These are phyloP conservation scores for Pemphredon lugubris DNA, from an alignment of 2,888 invertebrate species.

Conservation along the genomic window DNA sequence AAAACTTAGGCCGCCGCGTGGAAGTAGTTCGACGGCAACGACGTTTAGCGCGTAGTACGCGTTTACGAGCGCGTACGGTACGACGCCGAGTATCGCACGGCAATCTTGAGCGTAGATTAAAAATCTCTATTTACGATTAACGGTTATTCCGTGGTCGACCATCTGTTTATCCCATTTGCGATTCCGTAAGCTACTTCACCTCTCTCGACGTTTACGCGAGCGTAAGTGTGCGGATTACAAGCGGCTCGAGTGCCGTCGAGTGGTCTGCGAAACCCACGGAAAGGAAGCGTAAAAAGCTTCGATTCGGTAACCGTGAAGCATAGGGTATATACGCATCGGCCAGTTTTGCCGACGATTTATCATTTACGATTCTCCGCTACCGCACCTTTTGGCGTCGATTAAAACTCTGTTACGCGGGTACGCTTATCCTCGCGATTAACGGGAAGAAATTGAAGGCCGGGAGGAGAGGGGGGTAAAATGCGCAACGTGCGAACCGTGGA, in stretches of 20 bases:
- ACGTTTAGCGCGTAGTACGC: too few relatives aligned
- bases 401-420: not conserved
- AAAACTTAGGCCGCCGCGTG: too few relatives aligned
- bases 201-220: slow-evolving; percentile 54
- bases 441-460: too few relatives aligned
- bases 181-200: slow-evolving; percentile 56
- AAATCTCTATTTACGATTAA: slow-evolving; percentile 53
- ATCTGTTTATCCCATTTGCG: slow-evolving; percentile 58
- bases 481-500: too few relatives aligned
- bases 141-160: slow-evolving; percentile 45
- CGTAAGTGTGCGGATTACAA: slow-evolving; percentile 44
- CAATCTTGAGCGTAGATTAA: slow-evolving; percentile 31
- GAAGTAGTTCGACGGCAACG: too few relatives aligned
- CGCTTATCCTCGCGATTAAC: not conserved
- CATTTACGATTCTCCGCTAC: not conserved
- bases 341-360: slow-evolving; percentile 7
- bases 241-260: slow-evolving; percentile 51
- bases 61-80: too few relatives aligned
- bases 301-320: slow-evolving; percentile 17
- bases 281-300: slow-evolving; percentile 20
- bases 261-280: slow-evolving; percentile 30
- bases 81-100: not conserved
- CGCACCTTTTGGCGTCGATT: not conserved
- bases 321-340: not conserved
- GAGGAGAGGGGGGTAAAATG: too few relatives aligned